Base-by-base conservation (phyloP, 2,113 vertebrate genomes). In the Cephalopholis sonnerati region DNA sequence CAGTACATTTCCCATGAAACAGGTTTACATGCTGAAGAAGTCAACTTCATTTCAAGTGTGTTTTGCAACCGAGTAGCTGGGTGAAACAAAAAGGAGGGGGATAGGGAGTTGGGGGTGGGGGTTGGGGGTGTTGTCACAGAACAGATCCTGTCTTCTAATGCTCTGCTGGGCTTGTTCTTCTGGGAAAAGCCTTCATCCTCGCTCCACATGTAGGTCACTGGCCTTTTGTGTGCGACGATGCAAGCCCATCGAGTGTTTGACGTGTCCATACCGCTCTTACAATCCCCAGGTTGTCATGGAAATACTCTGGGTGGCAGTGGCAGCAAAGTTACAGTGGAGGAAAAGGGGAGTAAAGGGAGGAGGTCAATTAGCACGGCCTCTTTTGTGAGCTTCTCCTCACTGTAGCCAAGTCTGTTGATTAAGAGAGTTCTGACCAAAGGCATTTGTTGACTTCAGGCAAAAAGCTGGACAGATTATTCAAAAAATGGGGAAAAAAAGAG, bases 201-300 rank as follows among this genome's bases (percentile, higher is more conserved):
- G 5, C 84, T 81, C 89, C 87, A 79, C 93, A 94, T 90, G 90
- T 90, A 92, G 90, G 93, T 95, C 89, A 91, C 73, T 68, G 89
- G 79, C 76, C 86, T 84, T 95, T 95, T 94, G 94, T 95, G 85
- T 82, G 87, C 83, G 51, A 81, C 88, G 83, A 91, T 92, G 85
- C 79, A 61, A 87, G 83, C 87, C 91, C 89, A 78, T 87, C 72
- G 36, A 92, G 84, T 96, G 90, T 95, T 96, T 95, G 94, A 94
- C 91, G 90, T 96, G 93, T 93, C 87, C 94, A 95, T 95, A 91
- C 94, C 94, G 11, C 88, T 93, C 92, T 95, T 92, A 94, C 90
- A 95, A 89, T 87, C 63, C 78, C 58, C 25, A 44, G 78, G 95
- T 96, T 94, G 87, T 94, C 95, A 95, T 96, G 95, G 95, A 90